Evolutionary conservation across 2,888 invertebrate species (phyloP), one percentile per base, ranked within the genome.

Genomic region (Linnaemya vulpina): DNA sequence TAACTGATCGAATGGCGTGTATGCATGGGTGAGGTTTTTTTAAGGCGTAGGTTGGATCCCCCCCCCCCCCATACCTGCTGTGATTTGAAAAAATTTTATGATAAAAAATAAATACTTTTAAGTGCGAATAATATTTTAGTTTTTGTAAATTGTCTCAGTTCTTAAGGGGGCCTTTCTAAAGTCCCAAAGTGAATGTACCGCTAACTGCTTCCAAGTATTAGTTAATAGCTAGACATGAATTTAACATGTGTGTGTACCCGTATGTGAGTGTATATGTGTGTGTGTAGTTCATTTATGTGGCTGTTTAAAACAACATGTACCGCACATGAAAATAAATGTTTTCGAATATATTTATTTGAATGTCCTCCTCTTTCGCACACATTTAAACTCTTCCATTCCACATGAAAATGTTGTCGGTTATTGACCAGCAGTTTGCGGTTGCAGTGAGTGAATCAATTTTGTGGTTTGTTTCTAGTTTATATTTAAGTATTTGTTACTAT

Each of bases 381-480:
- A 58, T 38, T 65, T 51, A 30, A 38, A 46, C 8, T 60, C 68
- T 11, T 53, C 22, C 67, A 53, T 81, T 38, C 17, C 35, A 63
- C 17, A 71, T 46, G 49, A 76, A 30, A 71, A 63, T 70, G 55
- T 49, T 71, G 76, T 71, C 63, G 70, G 76, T 65, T 81, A 76
- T 82, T 71, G 76, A 82, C 82, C 75, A 82, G 38, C 63, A 76
- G 70, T 76, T 81, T 82, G 82, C 11, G 82, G 82, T 82, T 76
- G 17, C 25, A 71, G 55, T 30, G 63, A 76, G 75, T 82, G 55
- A 71, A 76, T 76, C 63, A 71, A 76, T 76, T 76, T 82, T 82
- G 81, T 76, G 81, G 81, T 70, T 46, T 40, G 38, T 40, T 53
- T 70, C 55, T 55, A 76, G 71, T 82, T 76, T 58, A 76, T 63